Conservation (phyloP, 2,113 vertebrate species). For the Pterocles burchelli region DNA sequence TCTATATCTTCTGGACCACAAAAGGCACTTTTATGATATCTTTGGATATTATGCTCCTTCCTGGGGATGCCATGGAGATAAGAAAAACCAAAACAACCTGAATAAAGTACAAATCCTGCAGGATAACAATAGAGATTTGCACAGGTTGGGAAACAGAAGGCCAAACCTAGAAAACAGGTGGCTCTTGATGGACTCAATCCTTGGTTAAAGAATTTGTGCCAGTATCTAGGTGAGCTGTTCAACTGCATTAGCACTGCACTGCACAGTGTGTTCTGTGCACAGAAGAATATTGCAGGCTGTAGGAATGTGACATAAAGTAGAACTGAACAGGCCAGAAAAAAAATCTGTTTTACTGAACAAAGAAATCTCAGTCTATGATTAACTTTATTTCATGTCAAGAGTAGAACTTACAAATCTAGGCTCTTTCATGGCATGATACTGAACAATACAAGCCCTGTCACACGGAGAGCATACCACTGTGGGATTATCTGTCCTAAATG, state of each 20-base stretch:
- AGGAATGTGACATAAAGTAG: background rate
- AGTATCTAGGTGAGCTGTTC: background rate
- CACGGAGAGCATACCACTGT: background rate
- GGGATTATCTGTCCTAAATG: background rate
- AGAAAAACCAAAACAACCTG: background rate
- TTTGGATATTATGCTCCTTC: background rate
- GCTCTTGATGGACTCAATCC: background rate
- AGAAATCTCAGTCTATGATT: background rate
- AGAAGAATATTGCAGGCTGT: background rate
- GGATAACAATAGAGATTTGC: background rate
- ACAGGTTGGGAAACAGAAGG: background rate
- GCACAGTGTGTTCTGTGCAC: background rate
- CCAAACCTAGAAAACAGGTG: background rate
- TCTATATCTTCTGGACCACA: background rate
- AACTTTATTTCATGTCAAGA: background rate
- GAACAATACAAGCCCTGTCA: background rate
- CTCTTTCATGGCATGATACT: background rate
- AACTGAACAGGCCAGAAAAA: background rate
- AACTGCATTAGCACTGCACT: background rate
- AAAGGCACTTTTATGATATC: background rate
- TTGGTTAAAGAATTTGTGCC: background rate
- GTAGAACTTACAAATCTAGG: background rate
- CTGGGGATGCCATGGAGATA: background rate
- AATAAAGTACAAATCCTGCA: background rate
- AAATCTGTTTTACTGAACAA: background rate